Base-by-base conservation (phyloP, 1,140 invertebrate species). In the Achroia grisella region DNA sequence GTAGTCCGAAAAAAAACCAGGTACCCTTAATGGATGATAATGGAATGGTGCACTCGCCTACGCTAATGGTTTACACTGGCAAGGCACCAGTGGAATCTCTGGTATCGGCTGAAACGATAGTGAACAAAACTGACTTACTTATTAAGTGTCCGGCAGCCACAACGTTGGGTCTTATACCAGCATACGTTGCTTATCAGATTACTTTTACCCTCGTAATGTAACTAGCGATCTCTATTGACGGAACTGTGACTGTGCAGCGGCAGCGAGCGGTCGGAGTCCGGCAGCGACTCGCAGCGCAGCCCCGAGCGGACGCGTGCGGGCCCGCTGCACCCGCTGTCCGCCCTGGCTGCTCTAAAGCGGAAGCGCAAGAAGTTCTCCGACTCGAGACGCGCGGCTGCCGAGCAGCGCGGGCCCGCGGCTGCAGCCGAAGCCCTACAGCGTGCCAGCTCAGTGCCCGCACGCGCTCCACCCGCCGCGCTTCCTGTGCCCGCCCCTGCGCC, bases 311-410 rank as follows among this genome's bases (percentile, higher is more conserved):
- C n/a, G 28, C 53, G 13, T 66, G 70, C 58, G 36, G 66, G 67
- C 0, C 63, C 72, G 45, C 65, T 71, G 53, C 70, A 72, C 46
- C 68, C 74, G 53, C 77, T 89, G 15, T 78, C 87, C 37, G 92
- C 92, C 10, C 71, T 94, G 39, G 91, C 91, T 0, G 89, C 92
- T 1, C 82, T 94, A 10, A 91, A 91, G 56, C 90, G 90, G 54
- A 94, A 94, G 75, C 89, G 93, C 31, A 93, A 93, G 74, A 93
- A 93, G 62, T 94, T 94, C 73, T 93, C 92, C 0, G 89, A 92
- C 27, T 93, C 92, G 12, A 87, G 93, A 45, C 90, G 92, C 42
- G 89, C 90, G 23, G 90, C 91, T 39, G 90, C 90, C 23, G 90
- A 44, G 23, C 48, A 37, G 35, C 53, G 60, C 34, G 43, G 35